These are phyloP conservation scores for Galerucella pusilla DNA, from an alignment of 2,888 invertebrate species.

Conservation along the genomic window DNA sequence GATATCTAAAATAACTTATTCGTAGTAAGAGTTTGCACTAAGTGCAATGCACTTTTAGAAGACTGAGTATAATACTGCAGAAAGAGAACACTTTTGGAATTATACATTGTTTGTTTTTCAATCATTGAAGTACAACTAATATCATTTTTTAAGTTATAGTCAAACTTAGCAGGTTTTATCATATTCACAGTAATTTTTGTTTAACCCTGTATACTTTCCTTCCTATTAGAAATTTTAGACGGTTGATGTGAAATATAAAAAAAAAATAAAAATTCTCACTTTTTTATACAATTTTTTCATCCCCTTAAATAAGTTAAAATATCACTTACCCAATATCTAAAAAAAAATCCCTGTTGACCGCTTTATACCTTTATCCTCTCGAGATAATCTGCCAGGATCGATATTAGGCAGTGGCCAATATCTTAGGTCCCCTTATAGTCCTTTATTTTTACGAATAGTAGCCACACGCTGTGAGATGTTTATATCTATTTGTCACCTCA, in stretches of 20 bases:
- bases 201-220: not conserved
- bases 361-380: conserved; percentile 4
- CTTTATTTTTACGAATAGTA: conserved; percentile 39
- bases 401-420: conserved; percentile 33
- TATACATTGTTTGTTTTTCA: too few species aligned
- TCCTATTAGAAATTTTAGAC: not conserved
- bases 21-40: too few species aligned
- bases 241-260: not conserved
- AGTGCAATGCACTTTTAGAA: too few species aligned
- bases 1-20: too few species aligned
- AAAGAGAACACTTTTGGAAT: too few species aligned
- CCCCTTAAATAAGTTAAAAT: not conserved
- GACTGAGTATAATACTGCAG: too few species aligned
- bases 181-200: too few species aligned
- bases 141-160: too few species aligned
- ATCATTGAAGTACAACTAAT: too few species aligned
- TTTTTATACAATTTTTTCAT: not conserved
- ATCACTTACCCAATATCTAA: not conserved
- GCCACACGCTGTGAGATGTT: conserved; percentile 47
- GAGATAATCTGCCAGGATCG: conserved; percentile 35
- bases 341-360: not conserved
- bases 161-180: too few species aligned
- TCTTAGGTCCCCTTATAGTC: conserved; percentile 35
- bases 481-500: conserved; percentile 48
- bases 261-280: conserved; percentile 1